These are phyloP conservation scores for Calcarius lapponicus DNA, from an alignment of 2,797 vertebrate species.

Conservation along the genomic window DNA sequence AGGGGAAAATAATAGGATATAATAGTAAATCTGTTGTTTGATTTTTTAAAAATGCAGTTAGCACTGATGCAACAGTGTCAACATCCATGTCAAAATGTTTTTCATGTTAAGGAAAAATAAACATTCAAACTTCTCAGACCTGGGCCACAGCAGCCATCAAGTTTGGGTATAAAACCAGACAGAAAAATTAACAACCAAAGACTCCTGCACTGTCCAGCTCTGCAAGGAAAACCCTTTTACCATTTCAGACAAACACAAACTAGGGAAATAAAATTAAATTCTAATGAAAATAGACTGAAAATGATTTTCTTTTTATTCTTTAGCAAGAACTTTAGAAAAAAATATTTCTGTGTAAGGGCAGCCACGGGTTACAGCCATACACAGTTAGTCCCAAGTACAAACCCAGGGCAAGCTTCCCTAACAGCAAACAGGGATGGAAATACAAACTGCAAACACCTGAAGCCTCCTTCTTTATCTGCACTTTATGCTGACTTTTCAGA, in stretches of 20 bases:
- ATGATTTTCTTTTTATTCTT: neutral
- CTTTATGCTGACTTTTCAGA: neutral
- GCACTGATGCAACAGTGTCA: neutral
- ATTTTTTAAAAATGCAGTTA: neutral
- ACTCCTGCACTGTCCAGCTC: neutral
- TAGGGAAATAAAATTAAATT: neutral
- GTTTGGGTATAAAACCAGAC: neutral
- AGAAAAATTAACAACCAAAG: neutral
- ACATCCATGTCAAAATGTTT: neutral
- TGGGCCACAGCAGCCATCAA: fast-evolving
- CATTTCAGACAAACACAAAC: neutral
- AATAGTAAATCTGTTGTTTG: neutral
- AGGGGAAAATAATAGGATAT: neutral
- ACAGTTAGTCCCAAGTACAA: neutral
- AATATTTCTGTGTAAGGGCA: neutral
- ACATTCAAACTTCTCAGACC: neutral
- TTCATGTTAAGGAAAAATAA: neutral
- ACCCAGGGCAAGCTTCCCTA: neutral
- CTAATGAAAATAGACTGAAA: neutral
- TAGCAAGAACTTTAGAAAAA: neutral
- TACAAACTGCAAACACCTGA: neutral
- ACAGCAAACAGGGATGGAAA: neutral
- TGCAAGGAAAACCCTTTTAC: neutral
- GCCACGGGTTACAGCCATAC: neutral
- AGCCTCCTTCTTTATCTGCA: neutral